Evolutionary conservation across 2,888 invertebrate species (phyloP).

Genomic region (Physocephala rufipes): DNA sequence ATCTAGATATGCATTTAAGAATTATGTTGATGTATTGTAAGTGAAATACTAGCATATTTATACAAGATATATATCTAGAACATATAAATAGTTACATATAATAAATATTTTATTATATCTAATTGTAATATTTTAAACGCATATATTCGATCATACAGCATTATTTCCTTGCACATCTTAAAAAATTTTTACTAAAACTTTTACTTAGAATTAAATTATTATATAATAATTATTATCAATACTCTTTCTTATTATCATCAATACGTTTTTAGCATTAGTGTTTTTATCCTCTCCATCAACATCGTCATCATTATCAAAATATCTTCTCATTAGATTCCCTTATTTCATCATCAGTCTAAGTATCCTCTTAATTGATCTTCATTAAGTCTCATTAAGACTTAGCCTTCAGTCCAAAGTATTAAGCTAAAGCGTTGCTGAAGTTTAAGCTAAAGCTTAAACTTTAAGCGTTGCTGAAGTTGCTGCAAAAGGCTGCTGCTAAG

Average conservation of each 20-base stretch:
- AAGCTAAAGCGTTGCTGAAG: not conserved
- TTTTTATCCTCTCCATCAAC: not conserved
- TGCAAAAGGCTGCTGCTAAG: not conserved
- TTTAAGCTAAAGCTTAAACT: not conserved
- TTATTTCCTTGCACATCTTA: not conserved
- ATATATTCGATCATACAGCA: too few species aligned
- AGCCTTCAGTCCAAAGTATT: slow-evolving; percentile 19
- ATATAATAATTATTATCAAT: not conserved
- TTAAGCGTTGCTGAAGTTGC: not conserved
- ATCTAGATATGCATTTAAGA: too few species aligned
- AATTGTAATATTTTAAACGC: too few species aligned
- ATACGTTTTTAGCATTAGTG: not conserved
- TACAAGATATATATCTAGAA: too few species aligned
- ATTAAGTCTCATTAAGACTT: not conserved
- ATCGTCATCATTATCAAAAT: not conserved
- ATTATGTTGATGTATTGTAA: too few species aligned
- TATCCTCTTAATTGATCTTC: not conserved
- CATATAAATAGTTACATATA: too few species aligned
- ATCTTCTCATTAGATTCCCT: not conserved
- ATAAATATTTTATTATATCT: too few species aligned
- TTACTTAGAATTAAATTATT: not conserved
- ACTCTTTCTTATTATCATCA: not conserved
- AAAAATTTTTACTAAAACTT: not conserved
- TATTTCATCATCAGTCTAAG: not conserved
- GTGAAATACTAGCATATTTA: too few species aligned